Conservation (phyloP, 2,888 invertebrate species). For the Trissoscelio sp. region DNA sequence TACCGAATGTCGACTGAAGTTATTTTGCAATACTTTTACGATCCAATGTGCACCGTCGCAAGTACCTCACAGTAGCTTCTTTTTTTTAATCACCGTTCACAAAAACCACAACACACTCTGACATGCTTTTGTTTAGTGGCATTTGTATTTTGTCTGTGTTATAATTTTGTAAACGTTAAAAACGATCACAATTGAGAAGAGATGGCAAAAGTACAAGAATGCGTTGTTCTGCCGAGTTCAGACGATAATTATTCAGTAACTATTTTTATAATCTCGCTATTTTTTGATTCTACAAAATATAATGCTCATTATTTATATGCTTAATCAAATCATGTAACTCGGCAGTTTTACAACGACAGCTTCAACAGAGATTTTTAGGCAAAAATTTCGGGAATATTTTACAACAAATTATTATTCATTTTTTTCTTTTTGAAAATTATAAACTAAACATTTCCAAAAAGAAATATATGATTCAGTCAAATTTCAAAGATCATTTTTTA, state of each 20-base stretch:
- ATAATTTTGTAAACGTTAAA: constrained; percentile 51
- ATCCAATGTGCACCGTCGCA: constrained; percentile 78
- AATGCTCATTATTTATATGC: too few species aligned
- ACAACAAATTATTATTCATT: neutral
- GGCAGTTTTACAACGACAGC: constrained; percentile 48
- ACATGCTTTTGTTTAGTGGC: constrained; percentile 81
- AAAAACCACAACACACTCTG: constrained; percentile 77
- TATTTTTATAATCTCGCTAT: too few species aligned
- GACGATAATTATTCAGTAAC: neutral
- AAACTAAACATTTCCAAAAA: too few species aligned
- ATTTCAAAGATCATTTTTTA: too few species aligned
- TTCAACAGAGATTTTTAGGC: constrained; percentile 36
- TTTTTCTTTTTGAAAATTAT: too few species aligned
- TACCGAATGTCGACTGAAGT: constrained; percentile 8
- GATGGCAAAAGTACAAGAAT: constrained; percentile 44
- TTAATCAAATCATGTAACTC: constrained; percentile 43
- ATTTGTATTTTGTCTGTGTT: constrained; percentile 80
- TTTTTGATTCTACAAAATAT: too few species aligned
- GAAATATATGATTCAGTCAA: too few species aligned
- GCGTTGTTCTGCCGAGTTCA: constrained; percentile 50
- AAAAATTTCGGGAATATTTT: constrained; percentile 38
- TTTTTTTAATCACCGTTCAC: constrained; percentile 71
- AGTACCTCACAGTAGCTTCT: constrained; percentile 76
- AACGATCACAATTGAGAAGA: constrained; percentile 40
- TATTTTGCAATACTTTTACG: constrained; percentile 22